A percentile compares a stretch with the other conserved stretches of the same genome.
These are phyloP conservation scores for Mycalesis mineus DNA, from an alignment of 2,888 invertebrate genomes.

Conservation along the genomic window DNA sequence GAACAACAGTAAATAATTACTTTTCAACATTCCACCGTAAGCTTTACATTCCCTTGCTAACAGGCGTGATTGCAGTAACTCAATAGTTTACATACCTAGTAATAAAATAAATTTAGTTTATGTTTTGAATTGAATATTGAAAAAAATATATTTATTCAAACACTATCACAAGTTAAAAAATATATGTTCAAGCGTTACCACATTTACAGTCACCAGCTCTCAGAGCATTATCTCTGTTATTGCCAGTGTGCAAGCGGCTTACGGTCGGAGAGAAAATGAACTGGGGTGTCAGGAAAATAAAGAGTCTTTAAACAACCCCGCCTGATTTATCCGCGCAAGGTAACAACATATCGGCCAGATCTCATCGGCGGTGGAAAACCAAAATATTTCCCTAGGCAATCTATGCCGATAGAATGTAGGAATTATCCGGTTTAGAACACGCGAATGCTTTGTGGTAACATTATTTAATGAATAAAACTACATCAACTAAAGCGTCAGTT, in stretches of 20 bases:
- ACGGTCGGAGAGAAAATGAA: constrained; percentile 66
- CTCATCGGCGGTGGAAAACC: constrained; percentile 20
- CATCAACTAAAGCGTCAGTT: too few relatives aligned
- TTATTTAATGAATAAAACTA: too few relatives aligned
- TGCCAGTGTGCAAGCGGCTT: constrained; percentile 69
- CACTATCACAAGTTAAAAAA: neutral
- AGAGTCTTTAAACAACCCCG: constrained; percentile 59
- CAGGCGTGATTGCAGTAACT: too few relatives aligned
- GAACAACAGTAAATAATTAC: too few relatives aligned
- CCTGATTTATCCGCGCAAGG: constrained; percentile 54
- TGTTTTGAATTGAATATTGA: too few relatives aligned
- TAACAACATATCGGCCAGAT: constrained; percentile 28
- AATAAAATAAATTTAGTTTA: too few relatives aligned
- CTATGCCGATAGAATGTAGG: neutral
- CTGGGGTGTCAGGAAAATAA: constrained; percentile 53
- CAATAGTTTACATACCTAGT: too few relatives aligned
- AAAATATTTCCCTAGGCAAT: constrained; percentile 19
- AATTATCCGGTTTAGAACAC: neutral
- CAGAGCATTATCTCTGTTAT: constrained; percentile 65
- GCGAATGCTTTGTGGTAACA: constrained; percentile 23
- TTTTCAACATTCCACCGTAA: too few relatives aligned
- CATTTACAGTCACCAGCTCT: constrained; percentile 15
- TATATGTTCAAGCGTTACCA: neutral
- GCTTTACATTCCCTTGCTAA: too few relatives aligned
- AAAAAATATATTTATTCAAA: too few relatives aligned